A percentile compares a stretch with the other conserved stretches of the same genome.
These are phyloP conservation scores for Leptatherina wallacei DNA, from an alignment of 2,797 vertebrate species.

Conservation along the genomic window DNA sequence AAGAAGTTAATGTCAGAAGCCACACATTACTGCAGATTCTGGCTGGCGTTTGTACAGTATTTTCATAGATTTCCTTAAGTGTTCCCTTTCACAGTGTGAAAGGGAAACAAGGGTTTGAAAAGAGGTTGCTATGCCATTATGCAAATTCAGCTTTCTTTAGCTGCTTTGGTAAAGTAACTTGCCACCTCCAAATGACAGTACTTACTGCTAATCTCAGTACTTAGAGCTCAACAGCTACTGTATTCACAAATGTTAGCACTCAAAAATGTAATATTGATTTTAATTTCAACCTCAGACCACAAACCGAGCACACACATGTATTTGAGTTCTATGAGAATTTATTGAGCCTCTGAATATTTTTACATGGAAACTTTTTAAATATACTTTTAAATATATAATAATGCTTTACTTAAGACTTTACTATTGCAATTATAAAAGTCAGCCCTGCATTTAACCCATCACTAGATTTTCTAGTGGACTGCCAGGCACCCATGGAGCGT, in stretches of 20 bases:
- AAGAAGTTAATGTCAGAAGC: neutral
- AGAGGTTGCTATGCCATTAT: neutral
- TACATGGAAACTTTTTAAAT: neutral
- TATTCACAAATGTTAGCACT: neutral
- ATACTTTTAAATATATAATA: no score
- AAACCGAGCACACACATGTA: neutral
- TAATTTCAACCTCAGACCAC: constrained; percentile 29
- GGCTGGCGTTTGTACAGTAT: neutral
- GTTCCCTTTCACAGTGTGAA: neutral
- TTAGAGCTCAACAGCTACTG: neutral
- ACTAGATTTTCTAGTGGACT: no score
- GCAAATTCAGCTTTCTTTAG: neutral
- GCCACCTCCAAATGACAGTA: neutral
- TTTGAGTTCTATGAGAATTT: neutral
- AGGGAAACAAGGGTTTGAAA: neutral
- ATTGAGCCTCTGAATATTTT: neutral
- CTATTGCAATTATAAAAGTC: no score
- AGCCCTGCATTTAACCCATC: no score
- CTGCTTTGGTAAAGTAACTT: neutral
- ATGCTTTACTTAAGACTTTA: no score
- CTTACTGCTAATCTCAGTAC: neutral
- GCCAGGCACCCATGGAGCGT: no score
- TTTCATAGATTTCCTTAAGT: neutral
- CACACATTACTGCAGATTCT: neutral
- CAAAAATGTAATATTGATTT: constrained; percentile 31